A percentile compares a stretch with the other conserved stretches of the same genome.
phyloP scores from a whole-genome alignment of 2,113 vertebrate genomes.

The Pelodiscus sinensis region DNA sequence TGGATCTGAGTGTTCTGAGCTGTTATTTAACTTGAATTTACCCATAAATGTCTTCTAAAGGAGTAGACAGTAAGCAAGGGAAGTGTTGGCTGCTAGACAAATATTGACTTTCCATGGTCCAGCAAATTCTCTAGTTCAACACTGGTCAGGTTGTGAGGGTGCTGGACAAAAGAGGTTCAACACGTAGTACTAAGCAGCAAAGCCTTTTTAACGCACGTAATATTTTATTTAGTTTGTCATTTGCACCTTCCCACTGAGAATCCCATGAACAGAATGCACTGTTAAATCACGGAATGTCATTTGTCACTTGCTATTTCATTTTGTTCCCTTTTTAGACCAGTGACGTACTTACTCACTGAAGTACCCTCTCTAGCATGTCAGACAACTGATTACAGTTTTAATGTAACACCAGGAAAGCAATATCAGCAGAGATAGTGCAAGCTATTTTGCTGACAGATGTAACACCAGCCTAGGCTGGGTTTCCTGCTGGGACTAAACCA shows the following conservation, averaged over 20 bases:
- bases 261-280: background rate
- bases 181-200: background rate
- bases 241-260: rapidly evolving
- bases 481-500: background rate
- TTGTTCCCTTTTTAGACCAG: rapidly evolving
- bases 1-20: too few species aligned
- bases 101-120: too few species aligned
- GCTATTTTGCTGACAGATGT: rapidly evolving
- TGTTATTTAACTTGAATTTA: too few species aligned
- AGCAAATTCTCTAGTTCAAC: too few species aligned
- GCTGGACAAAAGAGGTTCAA: too few species aligned
- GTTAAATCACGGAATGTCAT: background rate
- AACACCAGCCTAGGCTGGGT: rapidly evolving
- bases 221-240: rapidly evolving
- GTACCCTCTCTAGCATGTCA: rapidly evolving
- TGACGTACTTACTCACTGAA: rapidly evolving
- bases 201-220: background rate
- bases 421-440: rapidly evolving
- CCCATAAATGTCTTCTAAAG: too few species aligned
- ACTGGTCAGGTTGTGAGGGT: too few species aligned
- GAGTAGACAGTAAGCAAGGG: too few species aligned
- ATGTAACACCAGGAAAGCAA: rapidly evolving
- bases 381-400: rapidly evolving
- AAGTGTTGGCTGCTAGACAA: too few species aligned
- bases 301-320: background rate